These are phyloP conservation scores for Orestias chungarensis DNA, from an alignment of 2,797 vertebrate genomes.

Conservation along the genomic window DNA sequence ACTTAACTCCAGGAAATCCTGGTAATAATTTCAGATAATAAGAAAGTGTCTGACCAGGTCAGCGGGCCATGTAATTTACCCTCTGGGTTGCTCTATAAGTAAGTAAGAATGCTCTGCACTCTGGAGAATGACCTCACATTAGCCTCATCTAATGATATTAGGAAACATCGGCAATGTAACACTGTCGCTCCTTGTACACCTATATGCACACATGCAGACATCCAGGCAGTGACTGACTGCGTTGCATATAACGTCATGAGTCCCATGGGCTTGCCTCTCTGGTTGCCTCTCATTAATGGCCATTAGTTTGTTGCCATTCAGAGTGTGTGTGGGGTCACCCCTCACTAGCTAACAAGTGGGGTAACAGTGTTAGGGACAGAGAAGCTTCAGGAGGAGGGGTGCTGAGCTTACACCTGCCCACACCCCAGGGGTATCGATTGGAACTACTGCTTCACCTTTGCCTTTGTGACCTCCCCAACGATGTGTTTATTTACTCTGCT, in stretches of 20 bases:
- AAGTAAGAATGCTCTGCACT: slow-evolving; percentile 73
- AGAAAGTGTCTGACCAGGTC: slow-evolving; percentile 36
- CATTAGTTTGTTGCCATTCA: slow-evolving; percentile 86
- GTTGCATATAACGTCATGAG: slow-evolving; percentile 60
- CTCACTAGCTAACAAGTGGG: slow-evolving; percentile 72
- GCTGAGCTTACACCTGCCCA: slow-evolving; percentile 64
- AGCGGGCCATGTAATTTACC: slow-evolving; percentile 30
- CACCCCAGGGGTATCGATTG: slow-evolving; percentile 80
- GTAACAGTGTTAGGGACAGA: slow-evolving; percentile 67
- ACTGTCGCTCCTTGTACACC: slow-evolving; percentile 81
- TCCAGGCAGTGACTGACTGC: slow-evolving; percentile 28
- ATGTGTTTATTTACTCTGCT: slow-evolving; percentile 81
- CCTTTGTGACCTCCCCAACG: slow-evolving; percentile 89
- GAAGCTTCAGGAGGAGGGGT: slow-evolving; percentile 39
- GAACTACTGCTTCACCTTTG: slow-evolving; percentile 95
- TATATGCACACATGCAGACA: slow-evolving; percentile 45
- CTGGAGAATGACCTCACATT: slow-evolving; percentile 81
- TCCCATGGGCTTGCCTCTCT: slow-evolving; percentile 80
- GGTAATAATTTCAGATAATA: slow-evolving; percentile 63
- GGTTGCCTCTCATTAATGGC: slow-evolving; percentile 89
- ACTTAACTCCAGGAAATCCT: slow-evolving; percentile 41
- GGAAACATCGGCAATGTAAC: slow-evolving; percentile 82
- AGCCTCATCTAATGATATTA: slow-evolving; percentile 90
- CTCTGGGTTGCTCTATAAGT: slow-evolving; percentile 50
- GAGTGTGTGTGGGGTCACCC: slow-evolving; percentile 65